phyloP scores from a whole-genome alignment of 2,888 invertebrate genomes.

The Mythimna vitellina region DNA sequence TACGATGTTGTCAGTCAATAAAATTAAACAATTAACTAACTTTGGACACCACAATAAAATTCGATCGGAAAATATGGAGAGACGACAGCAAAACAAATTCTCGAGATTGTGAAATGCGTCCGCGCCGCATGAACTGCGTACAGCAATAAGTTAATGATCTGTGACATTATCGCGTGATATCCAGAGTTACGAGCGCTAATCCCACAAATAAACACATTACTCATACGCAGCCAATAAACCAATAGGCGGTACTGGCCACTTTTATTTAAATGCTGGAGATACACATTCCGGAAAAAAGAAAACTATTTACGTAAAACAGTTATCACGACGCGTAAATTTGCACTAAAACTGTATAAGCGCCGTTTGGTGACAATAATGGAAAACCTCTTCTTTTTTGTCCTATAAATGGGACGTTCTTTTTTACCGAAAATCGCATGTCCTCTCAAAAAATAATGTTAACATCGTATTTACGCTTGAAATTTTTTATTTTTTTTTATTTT shows the following conservation, averaged over 20 bases:
- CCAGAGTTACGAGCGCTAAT: conserved; percentile 38
- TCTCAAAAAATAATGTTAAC: no score
- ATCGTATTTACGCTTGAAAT: no score
- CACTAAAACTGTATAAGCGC: no score
- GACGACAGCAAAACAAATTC: conserved; percentile 22
- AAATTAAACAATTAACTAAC: neutral
- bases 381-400: no score
- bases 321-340: no score
- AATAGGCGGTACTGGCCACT: neutral
- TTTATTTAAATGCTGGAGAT: conserved; percentile 7
- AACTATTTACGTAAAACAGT: neutral
- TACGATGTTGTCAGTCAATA: no score
- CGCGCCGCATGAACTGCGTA: conserved; percentile 43
- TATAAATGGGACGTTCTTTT: no score
- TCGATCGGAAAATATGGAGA: neutral
- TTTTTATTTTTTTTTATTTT: no score
- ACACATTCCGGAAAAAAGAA: neutral
- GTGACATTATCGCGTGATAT: conserved; percentile 54
- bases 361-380: no score
- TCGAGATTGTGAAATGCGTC: conserved; percentile 45
- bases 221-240: conserved; percentile 21
- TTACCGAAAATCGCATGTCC: no score
- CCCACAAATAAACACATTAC: conserved; percentile 47
- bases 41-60: neutral
- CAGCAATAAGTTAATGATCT: conserved; percentile 58